These are phyloP conservation scores for Drosophila melanosoma DNA, from an alignment of 2,888 invertebrate genomes.

Conservation along the genomic window DNA sequence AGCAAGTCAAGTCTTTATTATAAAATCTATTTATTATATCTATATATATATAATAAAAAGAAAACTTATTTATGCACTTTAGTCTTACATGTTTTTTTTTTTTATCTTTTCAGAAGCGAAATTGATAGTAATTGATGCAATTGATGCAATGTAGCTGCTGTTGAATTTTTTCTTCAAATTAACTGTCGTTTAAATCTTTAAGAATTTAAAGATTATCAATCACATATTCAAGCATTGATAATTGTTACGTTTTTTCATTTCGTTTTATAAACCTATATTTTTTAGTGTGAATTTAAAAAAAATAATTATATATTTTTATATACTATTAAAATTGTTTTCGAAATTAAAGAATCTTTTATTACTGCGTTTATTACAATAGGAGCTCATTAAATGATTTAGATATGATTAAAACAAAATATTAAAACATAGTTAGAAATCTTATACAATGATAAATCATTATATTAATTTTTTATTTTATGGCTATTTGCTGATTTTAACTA, in stretches of 20 bases:
- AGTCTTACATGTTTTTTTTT: slow-evolving; percentile 8
- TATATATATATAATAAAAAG: slow-evolving; percentile 8
- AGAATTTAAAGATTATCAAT: not conserved
- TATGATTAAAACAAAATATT: not conserved
- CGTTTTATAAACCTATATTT: no score
- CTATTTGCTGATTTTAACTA: no score
- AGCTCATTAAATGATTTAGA: not conserved
- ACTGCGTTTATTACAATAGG: not conserved
- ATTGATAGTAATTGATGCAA: slow-evolving; percentile 7
- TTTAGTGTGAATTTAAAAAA: no score
- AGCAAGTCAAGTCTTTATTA: slow-evolving; percentile 30
- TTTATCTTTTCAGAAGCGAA: slow-evolving; percentile 54
- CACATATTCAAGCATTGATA: not conserved
- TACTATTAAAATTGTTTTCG: not conserved
- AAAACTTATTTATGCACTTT: slow-evolving; percentile 4
- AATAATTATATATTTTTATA: not conserved
- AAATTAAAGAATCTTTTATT: not conserved
- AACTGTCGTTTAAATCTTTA: not conserved
- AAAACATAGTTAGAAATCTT: not conserved
- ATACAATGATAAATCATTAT: not conserved
- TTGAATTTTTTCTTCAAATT: not conserved
- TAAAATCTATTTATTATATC: not conserved
- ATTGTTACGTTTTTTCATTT: not conserved
- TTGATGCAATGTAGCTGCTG: not conserved
- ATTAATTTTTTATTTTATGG: no score